These are phyloP conservation scores for Diceros bicornis DNA, from an alignment of 2,797 vertebrate genomes.

Conservation along the genomic window DNA sequence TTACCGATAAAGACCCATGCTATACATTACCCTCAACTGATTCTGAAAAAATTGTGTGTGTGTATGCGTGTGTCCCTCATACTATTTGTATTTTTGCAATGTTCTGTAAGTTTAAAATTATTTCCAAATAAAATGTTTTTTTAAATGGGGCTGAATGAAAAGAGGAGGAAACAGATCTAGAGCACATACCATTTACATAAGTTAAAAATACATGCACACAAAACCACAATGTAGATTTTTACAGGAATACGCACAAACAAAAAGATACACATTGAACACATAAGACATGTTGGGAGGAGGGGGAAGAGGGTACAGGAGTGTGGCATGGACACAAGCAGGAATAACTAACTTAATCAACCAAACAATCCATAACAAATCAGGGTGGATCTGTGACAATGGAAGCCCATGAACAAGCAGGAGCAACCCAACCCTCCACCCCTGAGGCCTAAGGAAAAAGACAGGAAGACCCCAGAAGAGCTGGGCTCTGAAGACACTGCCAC, in stretches of 20 bases:
- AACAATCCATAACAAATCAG: not conserved
- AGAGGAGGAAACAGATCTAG: not conserved
- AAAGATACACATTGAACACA: not conserved
- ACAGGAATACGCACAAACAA: not conserved
- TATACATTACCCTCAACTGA: not conserved
- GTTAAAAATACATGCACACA: not conserved
- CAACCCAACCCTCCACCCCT: not conserved
- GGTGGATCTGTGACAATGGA: not conserved
- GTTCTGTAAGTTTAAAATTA: slow-evolving; percentile 5
- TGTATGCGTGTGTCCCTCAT: not conserved
- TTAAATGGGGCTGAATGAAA: not conserved
- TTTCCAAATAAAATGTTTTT: not conserved
- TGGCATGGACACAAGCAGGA: not conserved
- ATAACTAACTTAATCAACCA: not conserved
- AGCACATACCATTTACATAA: not conserved
- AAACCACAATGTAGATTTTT: not conserved
- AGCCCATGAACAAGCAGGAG: not conserved
- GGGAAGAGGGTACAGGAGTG: no score
- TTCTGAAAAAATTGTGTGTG: not conserved
- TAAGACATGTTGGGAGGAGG: not conserved
- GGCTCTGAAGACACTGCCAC: not conserved
- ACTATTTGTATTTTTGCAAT: not conserved
- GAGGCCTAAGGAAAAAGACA: not conserved
- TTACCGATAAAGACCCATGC: not conserved
- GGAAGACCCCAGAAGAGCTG: not conserved